Base-by-base conservation (phyloP, 2,797 vertebrate species). In the Spinus pinus region DNA sequence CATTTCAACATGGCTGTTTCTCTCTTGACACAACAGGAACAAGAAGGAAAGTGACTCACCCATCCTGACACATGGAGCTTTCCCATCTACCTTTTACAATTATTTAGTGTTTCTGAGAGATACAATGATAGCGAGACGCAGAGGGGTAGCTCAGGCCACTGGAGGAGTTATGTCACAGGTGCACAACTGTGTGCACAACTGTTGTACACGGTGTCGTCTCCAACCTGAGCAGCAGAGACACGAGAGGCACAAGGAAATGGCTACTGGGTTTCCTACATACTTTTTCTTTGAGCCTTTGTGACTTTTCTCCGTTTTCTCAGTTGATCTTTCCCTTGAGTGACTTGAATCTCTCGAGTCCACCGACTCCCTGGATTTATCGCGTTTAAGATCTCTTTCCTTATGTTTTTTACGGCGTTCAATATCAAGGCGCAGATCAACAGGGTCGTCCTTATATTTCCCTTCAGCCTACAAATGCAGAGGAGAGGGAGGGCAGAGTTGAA, bases 321-420 rank as follows among this genome's bases (percentile, higher is more conserved):
- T 46, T 86, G 98, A 98, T 96, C 97, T 98, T 94, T 98, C 99
- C 86, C 98, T 98, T 51, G 98, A 98, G 88, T 97, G 98, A 93
- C 98, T 98, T 54, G 98, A 98, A 88, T 98, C 98, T 78, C 98
- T 98, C 69, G 99, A 98, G 90, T 98, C 98, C 95, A 97, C 98
- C 19, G 97, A 97, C 85, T 98, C 98, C 97, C 97, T 97, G 93
- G 97, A 98, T 79, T 97, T 98, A 95, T 99, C 98, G n/a, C 98
- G 98, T 97, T 98, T 98, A 96, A 97, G 98, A 97, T 98, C 98
- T 95, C 97, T 98, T 94, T 99, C 98, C 93, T 98, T 98, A 97
- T 98, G 98, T 98, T 99, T 99, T 99, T 99, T 99, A 97, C 99
- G 98, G n/a, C 98, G 98, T 92, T 99, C 99, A 97, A 99, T 99